Evolutionary conservation across 2,113 vertebrate species (phyloP).

Genomic region (Narcine bancroftii): DNA sequence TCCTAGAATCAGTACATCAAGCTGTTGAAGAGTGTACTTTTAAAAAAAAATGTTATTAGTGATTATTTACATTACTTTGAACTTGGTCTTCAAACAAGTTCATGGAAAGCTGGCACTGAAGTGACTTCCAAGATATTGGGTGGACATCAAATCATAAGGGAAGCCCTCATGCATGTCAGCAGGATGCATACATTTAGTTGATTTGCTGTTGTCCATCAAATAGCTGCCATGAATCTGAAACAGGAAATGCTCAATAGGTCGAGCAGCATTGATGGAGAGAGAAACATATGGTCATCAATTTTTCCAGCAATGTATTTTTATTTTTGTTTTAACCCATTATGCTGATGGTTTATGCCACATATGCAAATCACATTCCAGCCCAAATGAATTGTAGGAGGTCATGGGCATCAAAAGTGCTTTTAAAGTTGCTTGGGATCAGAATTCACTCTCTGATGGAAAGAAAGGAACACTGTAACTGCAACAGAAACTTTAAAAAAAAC

Average conservation of each 20-base stretch:
- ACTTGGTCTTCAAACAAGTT: background rate
- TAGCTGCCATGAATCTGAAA: too few species aligned
- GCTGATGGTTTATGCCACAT: background rate
- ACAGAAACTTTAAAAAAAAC: background rate
- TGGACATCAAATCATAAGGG: background rate
- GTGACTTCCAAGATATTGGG: background rate
- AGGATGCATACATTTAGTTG: background rate
- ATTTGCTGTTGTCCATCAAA: background rate
- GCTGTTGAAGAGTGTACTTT: background rate
- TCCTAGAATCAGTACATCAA: background rate
- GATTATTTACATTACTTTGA: background rate
- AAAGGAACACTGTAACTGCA: background rate
- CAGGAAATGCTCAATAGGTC: too few species aligned
- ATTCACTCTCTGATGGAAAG: background rate
- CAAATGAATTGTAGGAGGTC: background rate
- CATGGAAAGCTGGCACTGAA: background rate
- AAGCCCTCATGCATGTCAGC: background rate
- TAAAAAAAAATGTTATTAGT: background rate
- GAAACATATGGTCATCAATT: too few species aligned
- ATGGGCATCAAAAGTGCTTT: background rate
- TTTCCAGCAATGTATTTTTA: too few species aligned
- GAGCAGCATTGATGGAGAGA: too few species aligned
- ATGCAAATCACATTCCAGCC: background rate
- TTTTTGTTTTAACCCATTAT: background rate
- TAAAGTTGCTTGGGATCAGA: background rate